Base-by-base conservation (phyloP, 2,797 vertebrate genomes). In the Acomys russatus region DNA sequence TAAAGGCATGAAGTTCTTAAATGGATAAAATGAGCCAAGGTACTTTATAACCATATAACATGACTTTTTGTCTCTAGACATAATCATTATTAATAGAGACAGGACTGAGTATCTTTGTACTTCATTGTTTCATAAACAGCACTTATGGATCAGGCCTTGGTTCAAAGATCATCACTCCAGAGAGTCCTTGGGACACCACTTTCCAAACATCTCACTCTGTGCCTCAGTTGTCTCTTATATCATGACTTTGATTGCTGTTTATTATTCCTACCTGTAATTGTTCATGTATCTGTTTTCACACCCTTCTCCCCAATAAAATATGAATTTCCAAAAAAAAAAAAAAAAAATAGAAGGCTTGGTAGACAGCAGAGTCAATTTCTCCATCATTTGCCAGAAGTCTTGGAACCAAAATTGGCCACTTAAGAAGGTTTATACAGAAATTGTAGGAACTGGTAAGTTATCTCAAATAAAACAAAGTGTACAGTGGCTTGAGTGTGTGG, bases 41-140 rank as follows among this genome's bases (percentile, higher is more conserved):
- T 88, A 64, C 51, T 85, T 93, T 54, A 78, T 88, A 95, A 79
- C 56, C 25, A 59, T 82, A 12, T 14, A 92, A 20, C 91, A 76
- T 74, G 70, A 66, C 93, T 68, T 56, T 95, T 88, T 96, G 76
- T 93, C 74, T 92, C 77, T 63, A 93, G 23, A 88, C 94, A 74
- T 12, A 90, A 20, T 86, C 63, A 85, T 77, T 74, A 83, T 88
- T 86, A 92, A 88, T 51, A 96, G 70, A 96, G 93, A 82, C 1
- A 63, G 77, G 23, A 6, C 14, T 56, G 93, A 76, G 6, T 56
- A 77, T 78, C 12, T 68, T 76, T n/a, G 74, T 28, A n/a, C 54
- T 66, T 66, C 77, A 71, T 88, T 66, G 56, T 83, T 33, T 56
- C 8, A 54, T 91, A 63, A 66, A 35, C 71, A 23, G 2, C 44